Evolutionary conservation across 2,797 vertebrate species (phyloP).

Genomic region (Clarias laeviceps): DNA sequence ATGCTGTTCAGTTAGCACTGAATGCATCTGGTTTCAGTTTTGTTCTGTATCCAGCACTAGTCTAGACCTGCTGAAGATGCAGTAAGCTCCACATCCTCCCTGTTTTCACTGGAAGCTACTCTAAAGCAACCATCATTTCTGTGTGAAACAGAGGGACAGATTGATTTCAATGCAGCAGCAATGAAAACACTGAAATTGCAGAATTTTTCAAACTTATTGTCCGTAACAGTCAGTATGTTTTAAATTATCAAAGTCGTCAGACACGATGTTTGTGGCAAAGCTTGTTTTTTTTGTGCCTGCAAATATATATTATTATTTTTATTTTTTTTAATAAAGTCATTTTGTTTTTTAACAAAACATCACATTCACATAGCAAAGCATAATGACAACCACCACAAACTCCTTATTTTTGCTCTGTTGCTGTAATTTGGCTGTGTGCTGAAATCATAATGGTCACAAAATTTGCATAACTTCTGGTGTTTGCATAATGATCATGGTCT

Average conservation of each 20-base stretch:
- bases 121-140: not conserved
- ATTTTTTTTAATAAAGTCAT: too few relatives aligned
- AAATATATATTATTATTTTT: too few relatives aligned
- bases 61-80: not conserved
- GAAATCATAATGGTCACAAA: not conserved
- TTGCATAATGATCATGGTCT: slow-evolving; percentile 16
- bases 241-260: not conserved
- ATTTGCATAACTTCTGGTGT: slow-evolving; percentile 1
- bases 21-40: not conserved
- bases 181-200: not conserved
- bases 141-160: not conserved
- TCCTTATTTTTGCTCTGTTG: not conserved
- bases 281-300: not conserved
- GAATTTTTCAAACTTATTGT: too few relatives aligned
- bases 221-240: not conserved
- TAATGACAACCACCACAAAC: not conserved
- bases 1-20: not conserved
- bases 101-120: not conserved
- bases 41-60: not conserved
- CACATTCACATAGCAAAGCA: not conserved
- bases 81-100: not conserved
- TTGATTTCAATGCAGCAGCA: not conserved
- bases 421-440: not conserved
- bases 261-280: not conserved
- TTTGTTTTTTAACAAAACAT: not conserved